Evolutionary conservation across 1,140 invertebrate genomes (phyloP), one percentile per base, ranked within the genome.

Genomic region (Galendromus occidentalis): DNA sequence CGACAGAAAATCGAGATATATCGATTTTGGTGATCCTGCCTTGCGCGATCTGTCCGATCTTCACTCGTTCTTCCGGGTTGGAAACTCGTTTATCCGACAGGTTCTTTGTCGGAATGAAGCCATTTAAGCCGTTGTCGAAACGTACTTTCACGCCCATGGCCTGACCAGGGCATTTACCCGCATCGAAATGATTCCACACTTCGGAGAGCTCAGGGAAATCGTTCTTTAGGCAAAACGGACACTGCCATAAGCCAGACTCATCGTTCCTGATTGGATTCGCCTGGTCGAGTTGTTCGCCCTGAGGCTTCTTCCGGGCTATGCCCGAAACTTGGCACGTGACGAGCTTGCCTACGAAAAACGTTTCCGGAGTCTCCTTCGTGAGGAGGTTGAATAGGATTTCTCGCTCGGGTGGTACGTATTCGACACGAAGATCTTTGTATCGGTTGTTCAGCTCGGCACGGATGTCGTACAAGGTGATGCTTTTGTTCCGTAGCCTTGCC

Each of bases 111-210:
- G 88, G 88, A 72, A 98, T 91, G 73, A 96, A 97, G 0, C 95
- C 94, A 7, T 81, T 85, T 7, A 98, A 79, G 0, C 91, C 91
- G 76, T 98, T 98, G 72, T 99, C 95, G 0, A 99, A 76, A 0
- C 86, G 80, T 59, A 92, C 79, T 66, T 86, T 82, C 0, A 99
- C 85, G 1, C 96, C 96, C 0, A 87, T 87, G 1, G 93, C 88
- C 76, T 92, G 87, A 0, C 96, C 96, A 0, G 88, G 91, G 79
- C 95, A 99, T 20, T 86, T 84, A 39, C 87, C 88, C 44, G 89
- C 86, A 76, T 97, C 93, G 78, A 97, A 97, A 77, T 98, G 93
- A 78, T 91, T 92, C 93, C 93, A 97, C 4, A 97, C 88, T 76
- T 98, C 91, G 42, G 88, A 90, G 0, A 97, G 78, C 73, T 97